phyloP scores from a whole-genome alignment of 2,113 vertebrate genomes.

The Cyprinodon brontotheroides region DNA sequence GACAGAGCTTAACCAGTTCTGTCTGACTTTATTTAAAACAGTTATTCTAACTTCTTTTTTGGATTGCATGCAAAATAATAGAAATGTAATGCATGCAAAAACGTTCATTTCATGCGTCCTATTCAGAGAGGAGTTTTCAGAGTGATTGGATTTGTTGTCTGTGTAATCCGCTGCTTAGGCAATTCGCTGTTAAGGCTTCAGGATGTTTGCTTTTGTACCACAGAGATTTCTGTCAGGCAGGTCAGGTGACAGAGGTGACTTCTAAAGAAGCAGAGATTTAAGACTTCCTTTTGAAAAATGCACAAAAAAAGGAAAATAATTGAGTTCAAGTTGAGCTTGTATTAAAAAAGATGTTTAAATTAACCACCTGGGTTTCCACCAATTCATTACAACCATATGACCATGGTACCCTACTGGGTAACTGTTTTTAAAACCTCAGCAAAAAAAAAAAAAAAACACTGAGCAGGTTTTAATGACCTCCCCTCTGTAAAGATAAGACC shows the following conservation, averaged over 20 bases:
- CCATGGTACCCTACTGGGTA: slow-evolving; percentile 60
- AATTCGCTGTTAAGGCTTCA: slow-evolving; percentile 23
- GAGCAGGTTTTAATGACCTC: slow-evolving; percentile 51
- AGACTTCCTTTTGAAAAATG: not conserved
- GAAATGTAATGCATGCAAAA: no score
- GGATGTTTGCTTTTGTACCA: slow-evolving; percentile 53
- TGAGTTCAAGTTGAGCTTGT: not conserved
- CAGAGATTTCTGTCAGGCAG: slow-evolving; percentile 63
- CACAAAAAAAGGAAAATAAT: not conserved
- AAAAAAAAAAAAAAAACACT: slow-evolving; percentile 46
- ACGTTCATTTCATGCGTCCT: not conserved
- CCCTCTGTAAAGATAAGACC: slow-evolving; percentile 54
- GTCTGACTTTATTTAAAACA: no score
- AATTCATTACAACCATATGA: slow-evolving; percentile 73
- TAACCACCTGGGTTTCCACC: slow-evolving; percentile 47
- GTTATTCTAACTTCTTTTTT: no score
- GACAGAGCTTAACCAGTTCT: no score
- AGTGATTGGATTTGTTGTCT: slow-evolving; percentile 17
- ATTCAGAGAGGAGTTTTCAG: not conserved
- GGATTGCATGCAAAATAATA: no score
- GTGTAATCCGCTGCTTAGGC: slow-evolving; percentile 26
- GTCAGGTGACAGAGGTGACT: slow-evolving; percentile 55
- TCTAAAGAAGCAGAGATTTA: slow-evolving; percentile 25
- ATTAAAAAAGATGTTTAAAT: slow-evolving; percentile 50
- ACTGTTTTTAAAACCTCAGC: slow-evolving; percentile 8